Evolutionary conservation across 2,888 invertebrate genomes (phyloP).

Genomic region (Hydropsyche betteni): DNA sequence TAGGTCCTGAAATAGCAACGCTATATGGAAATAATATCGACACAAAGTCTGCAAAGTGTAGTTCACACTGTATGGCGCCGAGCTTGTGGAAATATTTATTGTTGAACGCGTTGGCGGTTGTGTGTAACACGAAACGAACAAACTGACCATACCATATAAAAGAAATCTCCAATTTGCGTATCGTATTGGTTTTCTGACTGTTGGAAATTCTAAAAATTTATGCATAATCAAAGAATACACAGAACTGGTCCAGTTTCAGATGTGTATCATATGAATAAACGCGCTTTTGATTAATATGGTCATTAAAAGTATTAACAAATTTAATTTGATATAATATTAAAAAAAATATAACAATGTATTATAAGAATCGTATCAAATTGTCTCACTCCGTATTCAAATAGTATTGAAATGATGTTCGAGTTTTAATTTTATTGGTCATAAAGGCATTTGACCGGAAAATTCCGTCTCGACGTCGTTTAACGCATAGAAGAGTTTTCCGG

Average conservation of each 20-base stretch:
- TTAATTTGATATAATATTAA: too few relatives aligned
- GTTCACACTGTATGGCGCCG: constrained; percentile 23
- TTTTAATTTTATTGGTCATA: not conserved
- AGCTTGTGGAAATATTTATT: constrained; percentile 41
- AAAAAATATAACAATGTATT: too few relatives aligned
- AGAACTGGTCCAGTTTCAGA: too few relatives aligned
- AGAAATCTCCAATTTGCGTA: not conserved
- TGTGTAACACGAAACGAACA: constrained; percentile 33
- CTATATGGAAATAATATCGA: constrained; percentile 29
- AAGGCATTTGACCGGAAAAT: not conserved
- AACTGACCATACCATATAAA: constrained; percentile 32
- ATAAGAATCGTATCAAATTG: too few relatives aligned
- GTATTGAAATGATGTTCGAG: not conserved
- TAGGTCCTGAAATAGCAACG: constrained; percentile 15
- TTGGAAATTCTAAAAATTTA: too few relatives aligned
- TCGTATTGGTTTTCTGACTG: too few relatives aligned
- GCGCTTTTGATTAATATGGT: too few relatives aligned
- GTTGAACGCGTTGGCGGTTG: constrained; percentile 35
- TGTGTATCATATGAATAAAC: too few relatives aligned
- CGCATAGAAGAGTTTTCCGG: constrained; percentile 33
- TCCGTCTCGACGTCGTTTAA: not conserved
- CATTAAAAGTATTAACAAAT: too few relatives aligned
- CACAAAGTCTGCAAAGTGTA: constrained; percentile 35
- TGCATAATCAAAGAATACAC: too few relatives aligned
- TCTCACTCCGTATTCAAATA: too few relatives aligned